Base-by-base conservation (phyloP, 2,888 invertebrate species). In the Lasioglossum leucozonium region DNA sequence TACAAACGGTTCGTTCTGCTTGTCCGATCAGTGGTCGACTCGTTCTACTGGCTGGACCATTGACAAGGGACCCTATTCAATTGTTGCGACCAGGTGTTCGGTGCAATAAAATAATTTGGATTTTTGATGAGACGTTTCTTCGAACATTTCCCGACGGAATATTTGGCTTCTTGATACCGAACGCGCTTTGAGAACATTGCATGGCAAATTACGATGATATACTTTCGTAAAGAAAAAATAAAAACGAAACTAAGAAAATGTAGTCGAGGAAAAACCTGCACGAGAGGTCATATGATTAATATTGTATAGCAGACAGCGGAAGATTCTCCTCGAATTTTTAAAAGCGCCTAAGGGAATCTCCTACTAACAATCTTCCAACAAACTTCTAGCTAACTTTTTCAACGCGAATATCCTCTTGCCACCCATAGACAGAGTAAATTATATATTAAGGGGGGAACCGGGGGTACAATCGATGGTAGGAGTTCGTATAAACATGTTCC, bases 311-410 rank as follows among this genome's bases (percentile, higher is more conserved):
- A 26, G 22, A 22, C 30, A 44, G 8, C 42, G 42, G 22, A 30
- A 44, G 44, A 75, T 26, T 16, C 18, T 75, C 5, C 18, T 42
- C 26, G 42, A 42, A 75, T 65, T 75, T 42, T 44, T 75, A 69
- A 62, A 62, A 75, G 30, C 44, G 55, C 75, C 75, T 65, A 44
- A 26, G 62, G 75, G 44, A 30, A 13, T 62, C 42, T 40, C 62
- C n/a, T 44, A 18, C 58, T 40, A 44, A 62, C 55, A 62, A 75
- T 44, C 42, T 62, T 44, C 3, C 11, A 75, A 40, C 62, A 75
- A 75, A 62, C 62, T 75, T 62, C 75, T 13, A 44, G 22, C 62
- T 42, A 75, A 75, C 75, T 65, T 75, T 62, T 75, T 62, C 75
- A 62, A 30, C 34, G 42, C 62, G 75, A 34, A 44, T 44, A 58